Evolutionary conservation across 2,113 vertebrate genomes (phyloP).

Genomic region (Sciurus niger): DNA sequence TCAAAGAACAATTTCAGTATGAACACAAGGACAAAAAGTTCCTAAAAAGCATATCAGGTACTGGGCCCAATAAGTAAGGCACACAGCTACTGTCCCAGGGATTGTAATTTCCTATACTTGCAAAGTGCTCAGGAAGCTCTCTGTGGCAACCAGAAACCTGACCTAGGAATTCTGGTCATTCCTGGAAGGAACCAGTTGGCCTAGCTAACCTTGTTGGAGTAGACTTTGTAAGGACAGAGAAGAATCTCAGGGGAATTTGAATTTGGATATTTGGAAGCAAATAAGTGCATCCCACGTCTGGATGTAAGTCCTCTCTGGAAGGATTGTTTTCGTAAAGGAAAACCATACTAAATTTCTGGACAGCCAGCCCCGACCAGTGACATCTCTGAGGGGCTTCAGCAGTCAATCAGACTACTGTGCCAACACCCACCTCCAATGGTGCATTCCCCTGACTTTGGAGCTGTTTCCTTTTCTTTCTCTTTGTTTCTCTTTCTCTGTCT

Average conservation of each 20-base stretch:
- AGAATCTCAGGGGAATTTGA: not conserved
- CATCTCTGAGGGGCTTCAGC: not conserved
- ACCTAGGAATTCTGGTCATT: not conserved
- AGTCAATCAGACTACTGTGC: not conserved
- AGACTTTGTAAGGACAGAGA: not conserved
- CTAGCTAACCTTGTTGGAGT: fast-evolving
- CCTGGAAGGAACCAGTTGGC: not conserved
- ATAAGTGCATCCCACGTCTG: not conserved
- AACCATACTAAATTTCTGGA: not conserved
- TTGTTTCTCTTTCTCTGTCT: too few relatives aligned
- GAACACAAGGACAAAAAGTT: not conserved
- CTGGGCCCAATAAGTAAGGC: too few relatives aligned
- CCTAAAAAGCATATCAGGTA: not conserved
- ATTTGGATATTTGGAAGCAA: not conserved
- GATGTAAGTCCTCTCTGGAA: not conserved
- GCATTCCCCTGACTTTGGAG: not conserved
- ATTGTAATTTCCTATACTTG: not conserved
- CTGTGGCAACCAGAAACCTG: not conserved
- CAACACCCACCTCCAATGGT: not conserved
- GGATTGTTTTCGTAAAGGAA: not conserved
- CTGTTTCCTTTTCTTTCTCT: fast-evolving
- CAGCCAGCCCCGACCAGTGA: fast-evolving
- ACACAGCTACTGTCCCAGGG: fast-evolving
- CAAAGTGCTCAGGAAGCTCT: not conserved
- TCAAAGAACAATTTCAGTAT: not conserved